Percentiles rank a stretch among this genome's conserved stretches.
Evolutionary conservation across 2,797 vertebrate species (phyloP).

Genomic region (Peromyscus melanophrys): DNA sequence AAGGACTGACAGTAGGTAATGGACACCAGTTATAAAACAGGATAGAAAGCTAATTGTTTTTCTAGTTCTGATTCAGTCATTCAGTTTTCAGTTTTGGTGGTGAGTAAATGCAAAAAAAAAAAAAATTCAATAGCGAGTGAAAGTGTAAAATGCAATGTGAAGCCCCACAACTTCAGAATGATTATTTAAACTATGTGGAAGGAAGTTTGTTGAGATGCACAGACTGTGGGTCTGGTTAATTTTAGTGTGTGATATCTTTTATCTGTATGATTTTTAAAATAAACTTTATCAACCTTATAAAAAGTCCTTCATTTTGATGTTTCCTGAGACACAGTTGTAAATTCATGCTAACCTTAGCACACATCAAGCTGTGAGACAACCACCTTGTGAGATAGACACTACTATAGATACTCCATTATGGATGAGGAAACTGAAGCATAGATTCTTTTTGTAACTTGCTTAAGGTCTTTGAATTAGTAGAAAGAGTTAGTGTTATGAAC

Average conservation of each 20-base stretch:
- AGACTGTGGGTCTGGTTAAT: neutral
- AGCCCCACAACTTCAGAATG: neutral
- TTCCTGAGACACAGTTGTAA: constrained; percentile 15
- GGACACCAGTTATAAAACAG: neutral
- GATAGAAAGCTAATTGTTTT: neutral
- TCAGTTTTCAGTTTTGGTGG: neutral
- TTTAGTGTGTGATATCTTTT: neutral
- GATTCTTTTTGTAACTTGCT: constrained; percentile 23
- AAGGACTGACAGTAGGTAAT: neutral
- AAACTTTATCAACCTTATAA: neutral
- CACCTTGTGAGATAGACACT: neutral
- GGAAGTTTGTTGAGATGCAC: neutral
- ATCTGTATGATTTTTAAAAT: neutral
- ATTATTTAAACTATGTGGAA: neutral
- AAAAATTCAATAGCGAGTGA: neutral
- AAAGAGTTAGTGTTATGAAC: neutral
- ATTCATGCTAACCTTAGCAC: constrained; percentile 60
- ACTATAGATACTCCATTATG: constrained; percentile 11
- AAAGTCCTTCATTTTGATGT: neutral
- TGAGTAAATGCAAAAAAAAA: neutral
- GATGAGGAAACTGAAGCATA: constrained; percentile 45
- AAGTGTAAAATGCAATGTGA: neutral
- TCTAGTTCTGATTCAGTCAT: neutral
- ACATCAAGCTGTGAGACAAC: neutral
- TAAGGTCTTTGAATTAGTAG: constrained; percentile 23